These are phyloP conservation scores for Epizoanthus fatuus DNA, from an alignment of 92 coral and sea anemone genomes.

Conservation along the genomic window DNA sequence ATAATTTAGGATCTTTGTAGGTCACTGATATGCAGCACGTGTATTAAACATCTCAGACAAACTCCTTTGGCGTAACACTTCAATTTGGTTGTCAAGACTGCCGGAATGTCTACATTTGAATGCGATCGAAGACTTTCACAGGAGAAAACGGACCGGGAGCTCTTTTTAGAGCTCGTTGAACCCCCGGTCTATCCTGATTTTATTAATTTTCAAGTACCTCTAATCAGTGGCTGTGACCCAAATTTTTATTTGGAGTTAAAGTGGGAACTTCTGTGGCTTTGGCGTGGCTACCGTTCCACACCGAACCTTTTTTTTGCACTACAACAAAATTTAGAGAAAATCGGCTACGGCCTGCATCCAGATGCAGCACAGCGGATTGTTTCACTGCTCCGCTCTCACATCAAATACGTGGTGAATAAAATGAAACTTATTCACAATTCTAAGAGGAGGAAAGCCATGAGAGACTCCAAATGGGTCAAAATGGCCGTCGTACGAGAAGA, in stretches of 20 bases:
- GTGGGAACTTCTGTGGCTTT: slow-evolving; percentile 25
- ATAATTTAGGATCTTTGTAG: too few species aligned
- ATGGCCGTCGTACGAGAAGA: too few species aligned
- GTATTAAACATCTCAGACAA: background rate
- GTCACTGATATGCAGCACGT: too few species aligned
- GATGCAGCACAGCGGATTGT: too few species aligned
- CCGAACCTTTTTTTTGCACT: background rate
- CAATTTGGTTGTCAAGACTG: too few species aligned
- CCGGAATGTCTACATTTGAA: too few species aligned
- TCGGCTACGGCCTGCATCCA: background rate
- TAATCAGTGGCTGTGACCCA: background rate
- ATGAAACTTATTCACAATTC: too few species aligned
- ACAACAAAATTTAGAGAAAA: background rate
- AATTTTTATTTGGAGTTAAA: slow-evolving; percentile 1
- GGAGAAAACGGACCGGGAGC: slow-evolving; percentile 8
- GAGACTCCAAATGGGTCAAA: too few species aligned
- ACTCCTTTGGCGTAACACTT: background rate
- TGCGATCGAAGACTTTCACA: too few species aligned
- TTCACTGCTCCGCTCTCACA: too few species aligned
- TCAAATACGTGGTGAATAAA: too few species aligned
- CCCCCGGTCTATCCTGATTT: slow-evolving; percentile 1
- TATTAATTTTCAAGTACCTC: slow-evolving; percentile 6
- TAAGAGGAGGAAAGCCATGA: too few species aligned
- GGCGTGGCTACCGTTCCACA: background rate
- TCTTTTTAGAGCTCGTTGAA: slow-evolving; percentile 7